phyloP scores from a whole-genome alignment of 2,888 invertebrate species.

The Erebia epiphron region DNA sequence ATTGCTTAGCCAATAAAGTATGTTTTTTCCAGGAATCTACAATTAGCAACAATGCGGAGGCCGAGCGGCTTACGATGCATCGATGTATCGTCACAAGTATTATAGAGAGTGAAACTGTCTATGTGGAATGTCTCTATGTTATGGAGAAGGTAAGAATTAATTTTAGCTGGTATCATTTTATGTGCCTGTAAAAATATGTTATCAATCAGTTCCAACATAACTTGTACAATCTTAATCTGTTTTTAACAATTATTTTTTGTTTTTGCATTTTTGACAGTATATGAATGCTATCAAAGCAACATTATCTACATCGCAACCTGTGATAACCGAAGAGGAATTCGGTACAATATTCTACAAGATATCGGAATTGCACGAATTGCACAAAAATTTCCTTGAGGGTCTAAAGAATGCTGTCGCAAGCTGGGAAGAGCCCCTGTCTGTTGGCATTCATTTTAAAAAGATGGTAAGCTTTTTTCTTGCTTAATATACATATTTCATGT shows the following conservation, averaged over 20 bases:
- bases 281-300: conserved; percentile 96
- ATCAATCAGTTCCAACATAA: too few relatives aligned
- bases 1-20: not conserved
- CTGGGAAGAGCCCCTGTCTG: conserved; percentile 89
- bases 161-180: not conserved
- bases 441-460: conserved; percentile 93
- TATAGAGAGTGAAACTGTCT: conserved; percentile 94
- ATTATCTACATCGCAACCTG: conserved; percentile 93
- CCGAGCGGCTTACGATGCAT: conserved; percentile 92
- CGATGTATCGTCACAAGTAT: conserved; percentile 94
- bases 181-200: too few relatives aligned
- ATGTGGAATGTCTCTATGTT: conserved; percentile 94
- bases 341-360: conserved; percentile 96
- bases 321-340: conserved; percentile 94
- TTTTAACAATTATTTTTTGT: too few relatives aligned
- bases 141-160: conserved; percentile 88
- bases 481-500: not conserved
- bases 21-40: conserved; percentile 60
- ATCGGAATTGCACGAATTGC: conserved; percentile 92
- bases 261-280: conserved; percentile 82
- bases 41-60: conserved; percentile 84
- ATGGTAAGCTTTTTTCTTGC: conserved; percentile 81
- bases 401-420: conserved; percentile 87
- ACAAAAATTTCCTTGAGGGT: conserved; percentile 91
- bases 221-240: too few relatives aligned